Percentiles rank a stretch among this genome's conserved stretches.
These are phyloP conservation scores for Xanthia togata DNA, from an alignment of 2,888 invertebrate genomes.

Conservation along the genomic window DNA sequence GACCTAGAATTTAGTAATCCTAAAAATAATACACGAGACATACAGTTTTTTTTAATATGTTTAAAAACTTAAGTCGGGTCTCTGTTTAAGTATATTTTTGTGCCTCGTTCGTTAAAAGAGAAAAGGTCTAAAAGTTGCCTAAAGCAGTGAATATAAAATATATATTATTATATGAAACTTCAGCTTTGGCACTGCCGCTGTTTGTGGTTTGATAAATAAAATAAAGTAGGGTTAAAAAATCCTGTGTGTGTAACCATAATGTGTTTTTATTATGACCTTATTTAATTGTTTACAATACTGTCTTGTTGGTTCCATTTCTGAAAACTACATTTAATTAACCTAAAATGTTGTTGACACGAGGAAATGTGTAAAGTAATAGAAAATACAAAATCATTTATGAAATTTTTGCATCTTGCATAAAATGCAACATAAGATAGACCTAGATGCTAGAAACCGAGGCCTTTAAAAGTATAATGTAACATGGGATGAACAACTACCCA, in stretches of 20 bases:
- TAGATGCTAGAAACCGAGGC: no score
- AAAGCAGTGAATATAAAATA: slow-evolving; percentile 9
- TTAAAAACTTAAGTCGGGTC: not conserved
- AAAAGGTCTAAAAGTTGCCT: not conserved
- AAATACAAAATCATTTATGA: not conserved
- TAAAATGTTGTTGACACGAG: not conserved
- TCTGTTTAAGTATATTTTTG: not conserved
- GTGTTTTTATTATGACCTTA: not conserved
- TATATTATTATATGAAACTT: not conserved
- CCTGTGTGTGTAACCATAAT: not conserved
- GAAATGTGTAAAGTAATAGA: not conserved
- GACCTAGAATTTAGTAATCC: not conserved
- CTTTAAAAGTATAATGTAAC: not conserved
- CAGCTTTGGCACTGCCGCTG: not conserved
- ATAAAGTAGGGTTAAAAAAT: not conserved
- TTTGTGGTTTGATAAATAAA: not conserved
- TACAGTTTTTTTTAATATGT: not conserved
- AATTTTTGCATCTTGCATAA: not conserved
- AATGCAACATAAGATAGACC: not conserved
- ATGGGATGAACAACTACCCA: not conserved
- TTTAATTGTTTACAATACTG: not conserved
- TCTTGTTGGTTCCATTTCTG: not conserved
- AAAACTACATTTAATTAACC: not conserved
- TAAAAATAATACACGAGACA: not conserved
- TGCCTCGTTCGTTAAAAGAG: not conserved